Evolutionary conservation across 2,113 vertebrate genomes (phyloP), one percentile per base, ranked within the genome.

Genomic region (Xiphias gladius): DNA sequence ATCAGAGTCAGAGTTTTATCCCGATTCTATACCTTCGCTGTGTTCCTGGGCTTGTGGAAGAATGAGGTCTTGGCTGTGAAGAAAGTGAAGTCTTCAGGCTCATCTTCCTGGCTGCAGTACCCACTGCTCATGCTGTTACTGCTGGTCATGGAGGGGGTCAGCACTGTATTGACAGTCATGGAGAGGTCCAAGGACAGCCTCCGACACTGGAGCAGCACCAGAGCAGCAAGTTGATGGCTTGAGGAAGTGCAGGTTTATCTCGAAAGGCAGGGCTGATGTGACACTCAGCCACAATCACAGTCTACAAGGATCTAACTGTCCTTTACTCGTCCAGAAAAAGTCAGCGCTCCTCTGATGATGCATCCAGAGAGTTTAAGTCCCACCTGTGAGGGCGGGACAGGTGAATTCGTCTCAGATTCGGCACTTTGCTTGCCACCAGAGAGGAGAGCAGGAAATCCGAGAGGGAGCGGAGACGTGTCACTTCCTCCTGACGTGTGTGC

Each of bases 101-200:
- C 98, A 66, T 99, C 97, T 22, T 99, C 98, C 96, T 96, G 96
- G 94, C 98, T 99, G 90, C 98, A 97, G 96, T 98, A 98, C 70
- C 97, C 98, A 87, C 98, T 99, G 96, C 97, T 99, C 97, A 98
- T 98, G 95, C 96, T 99, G 96, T 96, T 94, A 91, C 95, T 96
- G 91, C 93, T 94, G 76, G 94, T 96, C 96, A 96, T 95, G 89
- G 91, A 93, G 62, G 87, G 90, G 80, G 91, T 90, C 80, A 85
- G 71, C 79, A 88, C 88, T 2, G 91, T 87, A 7, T 88, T 93
- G 85, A 94, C 94, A 2, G 93, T 94, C 94, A 94, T 94, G 86
- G 84, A 89, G 89, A 82, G 76, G 58, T 86, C 75, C 59, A 10
- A 48, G 54, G 63, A 52, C 0, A 37, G 63, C 55, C 68, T 28